Percentiles rank a stretch among this genome's conserved stretches.
Conservation (phyloP, 2,888 invertebrate genomes). For the Sepioteuthis lessoniana region DNA sequence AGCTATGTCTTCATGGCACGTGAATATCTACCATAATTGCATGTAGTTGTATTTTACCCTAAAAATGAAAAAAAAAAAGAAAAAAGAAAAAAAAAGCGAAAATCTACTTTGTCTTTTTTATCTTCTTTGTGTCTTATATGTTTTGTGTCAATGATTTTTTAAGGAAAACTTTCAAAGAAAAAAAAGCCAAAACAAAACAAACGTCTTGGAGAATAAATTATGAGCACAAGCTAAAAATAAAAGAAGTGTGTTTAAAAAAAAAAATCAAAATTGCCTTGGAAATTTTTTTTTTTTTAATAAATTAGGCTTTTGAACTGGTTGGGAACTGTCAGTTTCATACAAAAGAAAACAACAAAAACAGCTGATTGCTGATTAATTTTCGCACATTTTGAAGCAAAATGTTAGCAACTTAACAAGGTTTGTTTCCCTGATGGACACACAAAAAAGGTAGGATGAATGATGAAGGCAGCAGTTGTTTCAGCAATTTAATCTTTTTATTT, state of each 20-base stretch:
- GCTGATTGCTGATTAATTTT: background rate
- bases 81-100: background rate
- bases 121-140: background rate
- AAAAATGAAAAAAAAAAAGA: background rate
- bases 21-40: background rate
- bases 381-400: background rate
- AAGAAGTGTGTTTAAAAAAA: background rate
- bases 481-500: background rate
- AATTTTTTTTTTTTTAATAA: background rate
- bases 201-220: background rate
- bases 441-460: background rate
- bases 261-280: background rate
- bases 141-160: background rate
- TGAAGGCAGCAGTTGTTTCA: background rate
- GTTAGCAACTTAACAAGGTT: background rate
- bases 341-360: background rate
- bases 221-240: background rate
- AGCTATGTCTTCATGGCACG: conserved; percentile 33
- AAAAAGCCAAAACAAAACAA: background rate
- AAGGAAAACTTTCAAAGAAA: background rate
- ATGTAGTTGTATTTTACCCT: conserved; percentile 6
- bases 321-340: background rate
- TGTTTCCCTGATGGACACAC: background rate
- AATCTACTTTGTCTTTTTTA: background rate
- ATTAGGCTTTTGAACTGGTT: background rate